Evolutionary conservation across 2,888 invertebrate genomes (phyloP).

Genomic region (Eristalinus sepulchralis): DNA sequence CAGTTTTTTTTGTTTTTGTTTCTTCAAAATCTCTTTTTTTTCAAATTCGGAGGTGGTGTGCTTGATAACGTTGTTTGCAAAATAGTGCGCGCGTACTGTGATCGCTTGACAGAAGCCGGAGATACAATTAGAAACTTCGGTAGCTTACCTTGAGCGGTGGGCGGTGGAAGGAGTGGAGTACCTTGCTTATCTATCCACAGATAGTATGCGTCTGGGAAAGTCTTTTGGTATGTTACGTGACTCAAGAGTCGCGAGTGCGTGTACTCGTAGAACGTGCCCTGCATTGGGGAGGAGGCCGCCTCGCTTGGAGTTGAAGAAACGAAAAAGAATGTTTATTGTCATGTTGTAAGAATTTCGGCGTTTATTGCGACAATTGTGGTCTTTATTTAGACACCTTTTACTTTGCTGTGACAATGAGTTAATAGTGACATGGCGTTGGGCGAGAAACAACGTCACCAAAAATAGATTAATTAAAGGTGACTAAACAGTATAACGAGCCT

Average conservation of each 20-base stretch:
- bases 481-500: neutral
- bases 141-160: neutral
- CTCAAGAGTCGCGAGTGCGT: conserved; percentile 1
- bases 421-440: neutral
- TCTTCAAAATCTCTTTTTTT: conserved; percentile 21
- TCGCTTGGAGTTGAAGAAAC: conserved; percentile 22
- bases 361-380: neutral
- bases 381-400: neutral
- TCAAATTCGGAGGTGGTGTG: conserved; percentile 41
- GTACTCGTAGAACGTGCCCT: conserved; percentile 40
- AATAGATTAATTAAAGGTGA: neutral
- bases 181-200: neutral
- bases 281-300: conserved; percentile 13
- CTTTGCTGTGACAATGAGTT: neutral
- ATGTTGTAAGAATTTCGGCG: conserved; percentile 34
- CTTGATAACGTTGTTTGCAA: conserved; percentile 34
- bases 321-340: conserved; percentile 40
- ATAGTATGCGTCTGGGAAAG: conserved; percentile 51
- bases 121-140: conserved; percentile 47
- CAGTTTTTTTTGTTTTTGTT: neutral
- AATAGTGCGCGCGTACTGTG: conserved; percentile 17
- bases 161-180: neutral
- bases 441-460: neutral
- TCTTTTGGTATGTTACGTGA: conserved; percentile 52
- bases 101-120: neutral